These are phyloP conservation scores for Hyles lineata DNA, from an alignment of 2,888 invertebrate genomes.

Conservation along the genomic window DNA sequence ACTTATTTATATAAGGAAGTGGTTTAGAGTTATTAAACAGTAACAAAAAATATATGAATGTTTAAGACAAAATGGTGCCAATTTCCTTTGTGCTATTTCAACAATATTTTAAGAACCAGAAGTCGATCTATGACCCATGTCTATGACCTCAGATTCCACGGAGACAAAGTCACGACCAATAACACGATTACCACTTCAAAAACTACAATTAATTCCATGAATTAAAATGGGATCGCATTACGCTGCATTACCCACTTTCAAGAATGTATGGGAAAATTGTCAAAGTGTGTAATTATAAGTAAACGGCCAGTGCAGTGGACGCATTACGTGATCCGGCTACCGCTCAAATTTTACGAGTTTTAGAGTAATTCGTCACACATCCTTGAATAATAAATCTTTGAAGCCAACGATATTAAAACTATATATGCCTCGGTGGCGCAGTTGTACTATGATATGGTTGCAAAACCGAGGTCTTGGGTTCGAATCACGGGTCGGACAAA, in stretches of 20 bases:
- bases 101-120: background rate
- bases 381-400: background rate
- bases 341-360: background rate
- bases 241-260: slow-evolving; percentile 22
- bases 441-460: too few species aligned
- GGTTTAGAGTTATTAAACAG: background rate
- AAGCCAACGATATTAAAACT: background rate
- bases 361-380: background rate
- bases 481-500: too few species aligned
- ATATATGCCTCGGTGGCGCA: background rate
- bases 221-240: slow-evolving; percentile 26
- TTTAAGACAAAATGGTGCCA: too few species aligned
- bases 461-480: too few species aligned
- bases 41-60: background rate
- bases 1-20: background rate
- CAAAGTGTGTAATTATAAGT: slow-evolving; percentile 25
- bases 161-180: background rate
- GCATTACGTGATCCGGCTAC: slow-evolving; percentile 11
- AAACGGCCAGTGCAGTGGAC: slow-evolving; percentile 13
- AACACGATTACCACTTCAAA: background rate
- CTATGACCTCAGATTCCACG: background rate
- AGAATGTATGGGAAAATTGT: slow-evolving; percentile 14
- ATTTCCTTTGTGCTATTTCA: too few species aligned
- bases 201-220: slow-evolving; percentile 23
- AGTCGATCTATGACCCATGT: too few species aligned